Percentiles rank a stretch among this genome's conserved stretches.
Conservation (phyloP, 2,888 invertebrate genomes). For the Trachelus iudaicus region DNA sequence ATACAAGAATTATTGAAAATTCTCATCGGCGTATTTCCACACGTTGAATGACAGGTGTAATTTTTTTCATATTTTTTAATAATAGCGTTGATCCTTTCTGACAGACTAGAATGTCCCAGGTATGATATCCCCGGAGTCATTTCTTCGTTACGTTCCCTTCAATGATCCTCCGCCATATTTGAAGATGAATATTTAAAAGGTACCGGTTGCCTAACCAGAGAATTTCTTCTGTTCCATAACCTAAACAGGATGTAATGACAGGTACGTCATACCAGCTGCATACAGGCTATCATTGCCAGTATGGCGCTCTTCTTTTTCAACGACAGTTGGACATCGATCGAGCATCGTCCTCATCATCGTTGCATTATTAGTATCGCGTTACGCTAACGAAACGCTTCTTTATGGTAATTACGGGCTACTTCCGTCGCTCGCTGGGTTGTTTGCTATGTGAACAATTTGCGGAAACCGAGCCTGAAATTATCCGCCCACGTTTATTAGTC, state of each 20-base stretch:
- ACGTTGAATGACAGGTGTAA: not conserved
- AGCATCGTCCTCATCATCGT: not conserved
- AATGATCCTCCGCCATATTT: not conserved
- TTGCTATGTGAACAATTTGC: constrained; percentile 46
- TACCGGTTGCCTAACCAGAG: not conserved
- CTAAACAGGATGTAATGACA: not conserved
- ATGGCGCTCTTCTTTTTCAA: not conserved
- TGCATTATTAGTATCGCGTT: constrained; percentile 33
- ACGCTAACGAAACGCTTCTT: constrained; percentile 24
- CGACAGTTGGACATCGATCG: not conserved
- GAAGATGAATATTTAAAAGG: not conserved
- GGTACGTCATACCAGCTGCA: not conserved
- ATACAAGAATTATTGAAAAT: constrained; percentile 16
- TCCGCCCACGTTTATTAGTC: constrained; percentile 23
- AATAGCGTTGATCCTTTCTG: constrained; percentile 52
- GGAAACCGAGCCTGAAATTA: constrained; percentile 52
- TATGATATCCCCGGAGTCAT: not conserved
- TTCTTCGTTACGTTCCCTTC: not conserved
- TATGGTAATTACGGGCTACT: not conserved
- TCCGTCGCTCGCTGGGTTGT: constrained; percentile 33
- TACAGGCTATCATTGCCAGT: not conserved
- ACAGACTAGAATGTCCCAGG: constrained; percentile 23
- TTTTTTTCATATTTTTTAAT: constrained; percentile 46
- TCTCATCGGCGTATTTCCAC: not conserved
- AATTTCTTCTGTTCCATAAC: not conserved